Base-by-base conservation (phyloP, 2,113 vertebrate genomes). In the Calypte anna region DNA sequence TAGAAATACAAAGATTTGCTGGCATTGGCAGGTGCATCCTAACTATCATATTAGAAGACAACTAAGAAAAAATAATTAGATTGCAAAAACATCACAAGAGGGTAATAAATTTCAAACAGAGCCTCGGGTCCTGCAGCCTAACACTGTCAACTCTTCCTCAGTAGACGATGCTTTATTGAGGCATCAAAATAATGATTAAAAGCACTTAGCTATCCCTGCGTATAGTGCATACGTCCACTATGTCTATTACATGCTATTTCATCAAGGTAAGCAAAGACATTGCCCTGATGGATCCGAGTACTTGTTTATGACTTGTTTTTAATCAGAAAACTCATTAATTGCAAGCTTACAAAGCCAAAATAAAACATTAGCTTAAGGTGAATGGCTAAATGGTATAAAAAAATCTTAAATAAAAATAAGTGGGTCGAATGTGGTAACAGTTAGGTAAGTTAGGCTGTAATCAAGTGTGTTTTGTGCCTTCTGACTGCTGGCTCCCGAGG, bases 281-380 rank as follows among this genome's bases (percentile, higher is more conserved):
- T 19, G 40, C 30, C 24, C 40, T 31, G 66, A 67, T 7, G 30
- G 21, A 79, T 58, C 31, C 1, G 6, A 75, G 12, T 43, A 62
- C 0, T 33, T 33, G 6, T 33, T 24, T 19, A 23, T 2, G 3
- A 59, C 38, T 73, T 43, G 6, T 16, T 54, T 79, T 79, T 27
- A 31, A 40, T 28, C 28, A 40, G 36, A 68, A 76, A 80, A 20
- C 31, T 58, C 36, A 40, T 33, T 17, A 58, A 46, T 2, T 22
- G 15, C 23, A 61, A 72, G 64, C 25, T n/a, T 59, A 61, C n/a
- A 44, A n/a, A 10, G 21, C 36, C 22, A 28, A 84, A 54, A 40
- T 18, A 11, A 82, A 80, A 70, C 21, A 46, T 0, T 0, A 73
- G 11, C 1, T 5, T 10, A 36, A 90, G 9, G 10, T 12, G 24